Percentiles rank a stretch among this genome's conserved stretches.
Conservation (phyloP, 1,140 invertebrate genomes). For the Muscidifurax raptorellus region DNA sequence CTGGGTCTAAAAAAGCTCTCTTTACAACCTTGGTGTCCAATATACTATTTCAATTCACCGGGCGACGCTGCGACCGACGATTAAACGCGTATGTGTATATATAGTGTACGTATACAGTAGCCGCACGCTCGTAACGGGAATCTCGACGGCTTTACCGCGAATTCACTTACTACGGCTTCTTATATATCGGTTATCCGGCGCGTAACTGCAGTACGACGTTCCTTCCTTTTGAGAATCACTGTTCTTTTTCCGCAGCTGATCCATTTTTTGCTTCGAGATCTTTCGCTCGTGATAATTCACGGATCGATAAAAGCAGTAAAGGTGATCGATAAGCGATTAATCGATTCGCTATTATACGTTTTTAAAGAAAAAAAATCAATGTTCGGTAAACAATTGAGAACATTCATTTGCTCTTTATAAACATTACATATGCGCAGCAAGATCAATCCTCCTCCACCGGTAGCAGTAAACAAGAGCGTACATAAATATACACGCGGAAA, state of each 20-base stretch:
- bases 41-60: constrained; percentile 21
- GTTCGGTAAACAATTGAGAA: too few species aligned
- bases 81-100: background rate
- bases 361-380: too few species aligned
- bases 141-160: constrained; percentile 13
- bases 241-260: background rate
- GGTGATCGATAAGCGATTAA: too few species aligned
- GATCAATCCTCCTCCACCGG: too few species aligned
- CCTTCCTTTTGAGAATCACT: background rate
- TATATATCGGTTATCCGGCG: background rate
- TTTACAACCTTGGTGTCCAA: too few species aligned
- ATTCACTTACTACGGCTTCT: constrained; percentile 33
- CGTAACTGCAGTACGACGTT: background rate
- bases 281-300: too few species aligned
- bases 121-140: constrained; percentile 20
- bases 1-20: too few species aligned
- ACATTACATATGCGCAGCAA: too few species aligned
- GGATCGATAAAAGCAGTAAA: too few species aligned
- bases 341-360: too few species aligned
- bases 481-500: background rate
- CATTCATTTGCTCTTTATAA: too few species aligned
- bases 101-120: background rate
- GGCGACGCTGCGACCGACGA: background rate
- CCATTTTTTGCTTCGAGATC: too few species aligned
- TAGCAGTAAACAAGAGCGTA: background rate